phyloP scores from a whole-genome alignment of 2,888 invertebrate species.

The Gibbula magus region DNA sequence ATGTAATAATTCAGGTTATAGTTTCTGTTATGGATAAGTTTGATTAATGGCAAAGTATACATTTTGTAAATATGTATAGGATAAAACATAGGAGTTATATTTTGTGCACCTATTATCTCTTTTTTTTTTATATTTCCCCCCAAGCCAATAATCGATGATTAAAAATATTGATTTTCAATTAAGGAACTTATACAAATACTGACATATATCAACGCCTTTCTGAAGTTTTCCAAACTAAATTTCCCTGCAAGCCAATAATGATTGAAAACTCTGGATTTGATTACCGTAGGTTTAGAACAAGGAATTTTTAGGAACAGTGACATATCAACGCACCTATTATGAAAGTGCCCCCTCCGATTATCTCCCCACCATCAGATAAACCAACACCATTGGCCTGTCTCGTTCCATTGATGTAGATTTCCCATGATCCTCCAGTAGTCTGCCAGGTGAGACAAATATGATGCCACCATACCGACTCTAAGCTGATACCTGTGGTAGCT shows the following conservation, averaged over 20 bases:
- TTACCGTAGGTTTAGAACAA: too few relatives aligned
- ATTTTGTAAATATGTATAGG: neutral
- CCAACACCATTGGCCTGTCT: slow-evolving; percentile 19
- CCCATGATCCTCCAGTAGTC: slow-evolving; percentile 22
- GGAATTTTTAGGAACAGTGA: too few relatives aligned
- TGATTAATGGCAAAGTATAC: neutral
- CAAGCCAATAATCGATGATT: too few relatives aligned
- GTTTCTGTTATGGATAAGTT: neutral
- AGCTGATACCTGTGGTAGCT: neutral
- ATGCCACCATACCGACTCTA: slow-evolving; percentile 28
- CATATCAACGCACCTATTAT: slow-evolving; percentile 25
- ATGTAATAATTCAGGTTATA: neutral
- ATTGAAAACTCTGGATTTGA: neutral
- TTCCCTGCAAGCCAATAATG: too few relatives aligned
- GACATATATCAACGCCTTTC: too few relatives aligned
- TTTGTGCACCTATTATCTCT: too few relatives aligned
- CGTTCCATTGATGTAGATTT: slow-evolving; percentile 33
- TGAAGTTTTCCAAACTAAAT: too few relatives aligned
- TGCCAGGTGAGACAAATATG: slow-evolving; percentile 32
- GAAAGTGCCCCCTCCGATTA: slow-evolving; percentile 21
- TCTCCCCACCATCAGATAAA: neutral
- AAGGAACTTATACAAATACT: too few relatives aligned
- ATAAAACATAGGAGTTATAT: too few relatives aligned
- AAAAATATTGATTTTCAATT: too few relatives aligned
- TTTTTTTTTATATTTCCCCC: too few relatives aligned